Evolutionary conservation across 2,113 vertebrate species (phyloP).

Genomic region (Ceyx cyanopectus): DNA sequence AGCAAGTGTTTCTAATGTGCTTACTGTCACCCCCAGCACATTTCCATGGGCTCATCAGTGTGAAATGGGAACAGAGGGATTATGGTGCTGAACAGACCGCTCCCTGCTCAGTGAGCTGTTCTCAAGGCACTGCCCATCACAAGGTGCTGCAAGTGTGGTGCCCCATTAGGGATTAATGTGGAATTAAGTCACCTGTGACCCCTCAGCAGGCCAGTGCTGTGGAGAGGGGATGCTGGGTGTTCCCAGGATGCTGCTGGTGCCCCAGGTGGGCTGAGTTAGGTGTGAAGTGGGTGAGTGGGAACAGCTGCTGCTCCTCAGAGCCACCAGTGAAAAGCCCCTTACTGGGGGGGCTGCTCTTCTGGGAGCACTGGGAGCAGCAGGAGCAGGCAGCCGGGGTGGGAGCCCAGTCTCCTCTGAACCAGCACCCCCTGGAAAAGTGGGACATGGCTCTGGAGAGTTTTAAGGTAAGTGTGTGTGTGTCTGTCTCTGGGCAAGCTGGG

Average conservation of each 20-base stretch:
- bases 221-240: not conserved
- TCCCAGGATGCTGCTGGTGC: too few relatives aligned
- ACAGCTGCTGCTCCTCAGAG: not conserved
- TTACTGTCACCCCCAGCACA: not conserved
- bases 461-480: not conserved
- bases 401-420: not conserved
- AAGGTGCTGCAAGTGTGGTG: not conserved
- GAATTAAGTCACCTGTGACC: not conserved
- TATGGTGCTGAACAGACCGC: not conserved
- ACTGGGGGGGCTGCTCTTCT: not conserved
- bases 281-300: not conserved
- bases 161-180: not conserved
- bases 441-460: not conserved
- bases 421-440: not conserved
- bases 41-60: not conserved
- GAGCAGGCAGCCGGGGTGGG: too few relatives aligned
- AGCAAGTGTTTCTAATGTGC: not conserved
- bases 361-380: too few relatives aligned
- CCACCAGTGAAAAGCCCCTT: not conserved
- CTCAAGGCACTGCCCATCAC: not conserved
- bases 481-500: not conserved
- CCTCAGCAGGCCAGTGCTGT: not conserved
- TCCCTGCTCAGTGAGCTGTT: not conserved
- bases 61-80: not conserved
- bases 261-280: too few relatives aligned